Evolutionary conservation across 1,140 invertebrate species (phyloP).

Genomic region (Ips nitidus): DNA sequence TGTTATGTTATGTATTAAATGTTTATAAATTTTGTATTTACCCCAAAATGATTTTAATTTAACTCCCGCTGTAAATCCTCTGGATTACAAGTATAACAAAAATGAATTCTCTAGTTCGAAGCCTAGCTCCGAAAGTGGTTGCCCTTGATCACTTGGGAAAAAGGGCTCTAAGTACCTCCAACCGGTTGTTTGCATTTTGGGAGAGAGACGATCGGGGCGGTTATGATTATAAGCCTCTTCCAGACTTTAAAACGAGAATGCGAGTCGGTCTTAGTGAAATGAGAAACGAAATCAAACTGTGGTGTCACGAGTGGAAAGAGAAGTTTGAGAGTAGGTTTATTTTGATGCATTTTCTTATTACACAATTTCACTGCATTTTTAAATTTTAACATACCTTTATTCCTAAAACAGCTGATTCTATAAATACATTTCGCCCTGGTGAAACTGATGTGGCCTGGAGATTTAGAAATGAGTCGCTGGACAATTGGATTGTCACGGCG

Average conservation of each 20-base stretch:
- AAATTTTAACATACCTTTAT: background rate
- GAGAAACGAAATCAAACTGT: conserved; percentile 66
- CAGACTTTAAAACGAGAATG: conserved; percentile 57
- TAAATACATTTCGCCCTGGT: conserved; percentile 58
- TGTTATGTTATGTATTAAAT: no score
- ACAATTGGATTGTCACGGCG: conserved; percentile 72
- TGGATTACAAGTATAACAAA: background rate
- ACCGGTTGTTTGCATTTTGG: conserved; percentile 38
- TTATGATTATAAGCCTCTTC: conserved; percentile 55
- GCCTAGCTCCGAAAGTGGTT: background rate
- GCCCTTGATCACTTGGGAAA: background rate
- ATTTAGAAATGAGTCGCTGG: conserved; percentile 66
- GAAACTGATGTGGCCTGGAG: conserved; percentile 71
- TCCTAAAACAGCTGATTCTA: conserved; percentile 56
- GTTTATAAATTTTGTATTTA: no score
- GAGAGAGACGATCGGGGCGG: conserved; percentile 62
- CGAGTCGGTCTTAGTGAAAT: conserved; percentile 64
- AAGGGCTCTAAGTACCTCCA: conserved; percentile 27
- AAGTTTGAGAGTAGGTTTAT: conserved; percentile 50
- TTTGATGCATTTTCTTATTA: background rate
- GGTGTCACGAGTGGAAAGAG: conserved; percentile 70
- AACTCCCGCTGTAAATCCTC: no score
- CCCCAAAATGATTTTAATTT: no score
- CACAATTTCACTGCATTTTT: background rate
- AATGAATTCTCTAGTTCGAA: background rate